Evolutionary conservation across 2,113 vertebrate genomes (phyloP).

Genomic region (Riparia riparia): DNA sequence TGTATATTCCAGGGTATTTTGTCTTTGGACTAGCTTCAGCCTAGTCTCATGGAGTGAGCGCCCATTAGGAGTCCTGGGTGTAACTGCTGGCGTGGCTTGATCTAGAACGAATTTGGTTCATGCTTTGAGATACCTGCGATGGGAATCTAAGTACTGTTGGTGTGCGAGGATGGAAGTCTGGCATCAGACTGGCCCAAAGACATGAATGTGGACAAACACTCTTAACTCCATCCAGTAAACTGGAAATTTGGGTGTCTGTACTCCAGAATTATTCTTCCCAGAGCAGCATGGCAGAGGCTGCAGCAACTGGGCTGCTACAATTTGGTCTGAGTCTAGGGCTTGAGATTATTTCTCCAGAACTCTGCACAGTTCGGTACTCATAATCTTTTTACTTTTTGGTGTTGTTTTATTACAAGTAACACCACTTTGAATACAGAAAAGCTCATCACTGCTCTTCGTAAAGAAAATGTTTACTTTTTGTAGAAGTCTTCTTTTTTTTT

Average conservation of each 20-base stretch:
- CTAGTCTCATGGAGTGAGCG: not conserved
- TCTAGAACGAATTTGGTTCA: rapidly evolving
- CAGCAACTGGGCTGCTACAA: rapidly evolving
- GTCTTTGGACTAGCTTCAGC: not conserved
- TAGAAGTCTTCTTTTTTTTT: rapidly evolving
- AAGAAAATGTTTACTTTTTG: not conserved
- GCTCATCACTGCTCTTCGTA: not conserved
- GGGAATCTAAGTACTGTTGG: not conserved
- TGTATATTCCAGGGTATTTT: not conserved
- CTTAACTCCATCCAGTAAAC: not conserved
- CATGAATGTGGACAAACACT: rapidly evolving
- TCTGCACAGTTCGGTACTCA: not conserved
- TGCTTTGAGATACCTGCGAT: rapidly evolving
- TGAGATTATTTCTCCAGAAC: not conserved
- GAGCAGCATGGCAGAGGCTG: not conserved
- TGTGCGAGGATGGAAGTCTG: not conserved
- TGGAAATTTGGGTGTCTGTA: not conserved
- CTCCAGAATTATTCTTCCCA: not conserved
- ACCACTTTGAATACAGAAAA: not conserved
- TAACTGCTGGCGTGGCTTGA: not conserved
- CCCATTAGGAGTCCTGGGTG: not conserved
- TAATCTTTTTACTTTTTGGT: not conserved
- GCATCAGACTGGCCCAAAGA: not conserved
- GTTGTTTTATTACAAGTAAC: not conserved
- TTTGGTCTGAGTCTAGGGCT: not conserved